Evolutionary conservation across 2,797 vertebrate species (phyloP), one percentile per base, ranked within the genome.

Genomic region (Clarias platycephalus): DNA sequence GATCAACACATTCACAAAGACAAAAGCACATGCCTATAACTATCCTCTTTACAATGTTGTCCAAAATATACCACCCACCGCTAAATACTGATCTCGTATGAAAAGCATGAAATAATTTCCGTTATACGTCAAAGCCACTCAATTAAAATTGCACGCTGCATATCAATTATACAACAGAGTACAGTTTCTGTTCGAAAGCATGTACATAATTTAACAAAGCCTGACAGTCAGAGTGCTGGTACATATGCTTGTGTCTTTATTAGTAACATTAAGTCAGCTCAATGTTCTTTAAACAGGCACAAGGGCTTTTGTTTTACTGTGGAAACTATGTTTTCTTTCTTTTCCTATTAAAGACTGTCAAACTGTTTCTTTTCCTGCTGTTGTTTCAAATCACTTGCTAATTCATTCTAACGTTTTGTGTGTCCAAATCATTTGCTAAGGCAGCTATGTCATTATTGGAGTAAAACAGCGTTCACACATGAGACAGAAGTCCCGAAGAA

Each of bases 181-280:
- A 55, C 34, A 62, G 44, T 75, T 60, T 83, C 67, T 79, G 63
- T 58, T 18, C 75, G 83, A 79, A 71, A 13, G 74, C 74, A 24
- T 26, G 40, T 78, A n/a, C 76, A 85, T 83, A 62, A 83, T 87
- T 87, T 55, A 88, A 85, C 72, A 81, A 82, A 83, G 68, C 31
- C 67, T 55, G 76, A 70, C 81, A 77, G 40, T 60, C 66, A 24
- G 76, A 60, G 57, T 49, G 80, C 67, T 26, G 22, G 67, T 77
- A 53, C 44, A 74, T 60, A 24, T 58, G 80, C 44, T 77, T 70
- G 63, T 72, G 81, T 79, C 81, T 85, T 74, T 78, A 53, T 79
- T 80, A 57, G 71, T 81, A 81, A 80, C 16, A 20, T 49, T 84
- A 82, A 82, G 76, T 64, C 40, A 62, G 37, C 16, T 44, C 26